Evolutionary conservation across 1,140 invertebrate species (phyloP), one percentile per base, ranked within the genome.

Genomic region (Anthonomus grandis): DNA sequence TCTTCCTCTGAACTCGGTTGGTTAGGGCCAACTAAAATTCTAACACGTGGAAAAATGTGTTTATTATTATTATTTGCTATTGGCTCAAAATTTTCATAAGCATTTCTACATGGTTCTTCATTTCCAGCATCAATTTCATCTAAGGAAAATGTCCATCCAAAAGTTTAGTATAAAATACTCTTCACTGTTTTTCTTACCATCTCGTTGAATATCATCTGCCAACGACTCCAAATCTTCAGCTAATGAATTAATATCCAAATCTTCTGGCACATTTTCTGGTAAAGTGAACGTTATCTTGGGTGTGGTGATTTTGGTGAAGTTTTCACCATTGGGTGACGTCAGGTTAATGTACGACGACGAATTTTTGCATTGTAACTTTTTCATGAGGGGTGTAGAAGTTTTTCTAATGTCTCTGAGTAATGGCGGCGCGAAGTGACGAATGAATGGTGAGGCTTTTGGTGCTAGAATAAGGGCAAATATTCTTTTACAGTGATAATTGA

Each of bases 41-140:
- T 42, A 31, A 65, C 48, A 13, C 42, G 22, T 9, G 64, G 64
- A 15, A 52, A 56, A 47, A 65, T 27, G 27, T 62, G 54, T 39
- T 21, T 3, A 8, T 51, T 19, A 12, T 41, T 38, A 34, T 37
- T 19, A n/a, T n/a, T n/a, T 39, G 12, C 21, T 44, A 45, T 45
- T 48, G 23, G 2, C 23, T 8, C 18, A 31, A 31, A 31, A 31
- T 31, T 8, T 31, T 31, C 6, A 31, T n/a, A 31, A 10, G 5
- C 25, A 17, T 48, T 4, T 48, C 18, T 15, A 15, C 36, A 17
- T 31, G 31, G 4, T n/a, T 37, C 13, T 44, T 24, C n/a, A n/a
- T 21, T 21, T 25, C 24, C 34, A 25, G 13, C 22, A 13, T 51
- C 9, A 17, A 39, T 13, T 13, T 1, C 3, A 39, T 9, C 15